phyloP scores from a whole-genome alignment of 2,888 invertebrate genomes.

The Chloroclysta siterata region DNA sequence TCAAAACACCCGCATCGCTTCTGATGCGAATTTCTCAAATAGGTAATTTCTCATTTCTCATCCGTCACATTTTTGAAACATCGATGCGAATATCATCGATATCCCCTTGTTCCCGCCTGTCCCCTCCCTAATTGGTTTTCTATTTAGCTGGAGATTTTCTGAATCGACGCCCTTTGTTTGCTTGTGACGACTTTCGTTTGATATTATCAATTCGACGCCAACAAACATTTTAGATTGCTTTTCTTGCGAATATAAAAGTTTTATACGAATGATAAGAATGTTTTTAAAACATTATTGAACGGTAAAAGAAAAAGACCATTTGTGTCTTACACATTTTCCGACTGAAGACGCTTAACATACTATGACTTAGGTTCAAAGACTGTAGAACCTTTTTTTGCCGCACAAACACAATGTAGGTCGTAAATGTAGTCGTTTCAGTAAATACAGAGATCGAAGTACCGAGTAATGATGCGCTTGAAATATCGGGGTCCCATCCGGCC shows the following conservation, averaged over 20 bases:
- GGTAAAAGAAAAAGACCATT: too few species aligned
- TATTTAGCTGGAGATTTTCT: slow-evolving; percentile 28
- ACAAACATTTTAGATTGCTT: slow-evolving; percentile 25
- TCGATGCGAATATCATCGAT: slow-evolving; percentile 30
- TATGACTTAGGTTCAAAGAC: too few species aligned
- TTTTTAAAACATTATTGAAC: background rate
- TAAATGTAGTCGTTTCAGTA: slow-evolving; percentile 12
- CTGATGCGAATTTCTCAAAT: slow-evolving; percentile 50
- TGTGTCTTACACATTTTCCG: too few species aligned
- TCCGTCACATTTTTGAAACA: slow-evolving; percentile 26
- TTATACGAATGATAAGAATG: slow-evolving; percentile 16
- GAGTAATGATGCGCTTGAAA: slow-evolving; percentile 20
- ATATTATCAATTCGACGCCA: slow-evolving; percentile 19
- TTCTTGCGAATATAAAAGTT: slow-evolving; percentile 27
- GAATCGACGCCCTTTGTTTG: slow-evolving; percentile 33
- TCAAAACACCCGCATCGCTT: slow-evolving; percentile 52
- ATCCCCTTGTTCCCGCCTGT: slow-evolving; percentile 16
- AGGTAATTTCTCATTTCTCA: slow-evolving; percentile 28
- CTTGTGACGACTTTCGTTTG: slow-evolving; percentile 17
- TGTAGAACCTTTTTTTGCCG: too few species aligned
- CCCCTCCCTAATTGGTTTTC: slow-evolving; percentile 36
- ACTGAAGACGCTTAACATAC: too few species aligned
- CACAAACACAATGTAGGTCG: background rate
- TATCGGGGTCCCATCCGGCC: slow-evolving; percentile 42
- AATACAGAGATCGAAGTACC: slow-evolving; percentile 5